Base-by-base conservation (phyloP, 2,113 vertebrate species). In the Xenopus borealis region DNA sequence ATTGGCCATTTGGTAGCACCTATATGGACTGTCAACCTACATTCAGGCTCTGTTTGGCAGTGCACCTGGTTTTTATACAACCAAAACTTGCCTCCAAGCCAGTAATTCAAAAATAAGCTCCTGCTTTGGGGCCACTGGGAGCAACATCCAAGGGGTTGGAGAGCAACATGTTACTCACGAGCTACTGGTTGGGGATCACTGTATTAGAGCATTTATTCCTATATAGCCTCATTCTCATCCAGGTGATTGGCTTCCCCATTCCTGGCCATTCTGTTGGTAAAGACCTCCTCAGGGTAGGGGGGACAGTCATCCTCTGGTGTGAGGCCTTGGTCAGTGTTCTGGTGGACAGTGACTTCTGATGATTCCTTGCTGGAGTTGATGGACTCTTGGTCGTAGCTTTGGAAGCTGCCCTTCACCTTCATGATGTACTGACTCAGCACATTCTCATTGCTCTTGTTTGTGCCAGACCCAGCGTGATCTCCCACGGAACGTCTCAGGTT, bases 341-440 rank as follows among this genome's bases (percentile, higher is more conserved):
- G 72, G 61, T 88, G 86, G 64, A 91, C 83, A 0, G 83, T 82
- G 40, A 87, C 85, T 1, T 89, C 77, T 2, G 84, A 79, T 0
- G 86, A 81, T 1, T 75, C 2, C 4, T 64, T 73, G 46, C 78
- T 81, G 0, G 83, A 82, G 33, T 45, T 40, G 18, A 65, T 55
- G 0, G 81, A 70, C 1, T 63, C 80, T 16, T 14, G 81, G 73
- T 82, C 86, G 62, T 83, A 91, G 69, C 81, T 91, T 81, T 88
- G 88, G 84, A 95, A 94, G 78, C 93, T 94, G 86, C 93, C 94
- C 79, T 87, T 91, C 23, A 94, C 93, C 7, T 88, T 89, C 8
- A 78, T 81, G 77, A 96, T 94, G 81, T 94, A 96, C 73, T 85
- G 89, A 16, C 92, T 91, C 69, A 95, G 83, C 20, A 94, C 71